phyloP scores from a whole-genome alignment of 2,888 invertebrate genomes.

The Mythimna ferrago region DNA sequence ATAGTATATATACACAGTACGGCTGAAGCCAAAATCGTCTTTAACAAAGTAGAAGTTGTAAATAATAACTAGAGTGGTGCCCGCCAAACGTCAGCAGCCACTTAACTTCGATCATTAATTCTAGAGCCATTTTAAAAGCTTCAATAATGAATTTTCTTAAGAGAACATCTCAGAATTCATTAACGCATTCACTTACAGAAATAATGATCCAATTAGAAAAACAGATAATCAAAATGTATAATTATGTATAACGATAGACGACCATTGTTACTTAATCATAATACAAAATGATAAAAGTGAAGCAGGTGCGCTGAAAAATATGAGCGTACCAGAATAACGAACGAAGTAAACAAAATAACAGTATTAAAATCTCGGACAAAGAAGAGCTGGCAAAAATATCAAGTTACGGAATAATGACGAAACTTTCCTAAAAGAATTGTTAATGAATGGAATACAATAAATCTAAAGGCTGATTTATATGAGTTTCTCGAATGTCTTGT shows the following conservation, averaged over 20 bases:
- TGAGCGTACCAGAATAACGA: neutral
- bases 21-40: conserved; percentile 25
- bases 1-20: conserved; percentile 22
- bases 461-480: conserved; percentile 57
- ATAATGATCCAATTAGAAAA: conserved; percentile 26
- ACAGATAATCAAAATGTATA: conserved; percentile 2
- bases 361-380: conserved; percentile 38
- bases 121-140: conserved; percentile 10
- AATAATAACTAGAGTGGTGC: conserved; percentile 8
- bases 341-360: conserved; percentile 28
- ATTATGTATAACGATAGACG: neutral
- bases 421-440: conserved; percentile 58
- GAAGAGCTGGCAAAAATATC: conserved; percentile 51
- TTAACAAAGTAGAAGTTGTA: conserved; percentile 15
- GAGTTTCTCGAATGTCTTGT: conserved; percentile 45
- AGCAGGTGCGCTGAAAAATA: conserved; percentile 20
- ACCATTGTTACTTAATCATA: conserved; percentile 2
- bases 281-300: neutral
- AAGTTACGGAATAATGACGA: conserved; percentile 62
- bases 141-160: neutral
- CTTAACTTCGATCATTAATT: conserved; percentile 26
- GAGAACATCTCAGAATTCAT: conserved; percentile 5
- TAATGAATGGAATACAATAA: conserved; percentile 63
- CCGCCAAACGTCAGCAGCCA: conserved; percentile 9
- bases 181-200: neutral